A percentile compares a stretch with the other conserved stretches of the same genome.
These are phyloP conservation scores for Lepus oiostolus DNA, from an alignment of 2,797 vertebrate genomes.

Conservation along the genomic window DNA sequence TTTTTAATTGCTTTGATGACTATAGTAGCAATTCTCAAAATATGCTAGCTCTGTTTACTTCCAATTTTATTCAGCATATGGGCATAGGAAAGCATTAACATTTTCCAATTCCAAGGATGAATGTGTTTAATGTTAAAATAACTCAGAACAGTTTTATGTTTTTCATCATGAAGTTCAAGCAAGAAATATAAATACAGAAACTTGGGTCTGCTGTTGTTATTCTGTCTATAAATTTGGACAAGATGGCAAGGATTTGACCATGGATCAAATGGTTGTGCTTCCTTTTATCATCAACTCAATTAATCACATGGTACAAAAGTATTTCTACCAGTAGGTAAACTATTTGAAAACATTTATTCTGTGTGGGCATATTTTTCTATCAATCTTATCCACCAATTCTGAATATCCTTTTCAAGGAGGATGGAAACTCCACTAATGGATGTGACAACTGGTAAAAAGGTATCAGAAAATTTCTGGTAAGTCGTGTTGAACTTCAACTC, in stretches of 20 bases:
- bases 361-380: slow-evolving; percentile 50
- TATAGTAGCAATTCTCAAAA: slow-evolving; percentile 82
- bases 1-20: slow-evolving; percentile 83
- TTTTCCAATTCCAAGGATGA: slow-evolving; percentile 82
- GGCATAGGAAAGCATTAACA: slow-evolving; percentile 83
- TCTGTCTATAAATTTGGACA: slow-evolving; percentile 81
- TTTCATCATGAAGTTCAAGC: slow-evolving; percentile 76
- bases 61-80: slow-evolving; percentile 85
- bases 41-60: slow-evolving; percentile 82
- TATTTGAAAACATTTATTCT: slow-evolving; percentile 54
- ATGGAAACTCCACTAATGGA: not conserved
- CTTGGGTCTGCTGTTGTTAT: slow-evolving; percentile 80
- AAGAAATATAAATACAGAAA: slow-evolving; percentile 81
- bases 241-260: slow-evolving; percentile 69
- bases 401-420: slow-evolving; percentile 14
- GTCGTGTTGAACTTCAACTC: slow-evolving; percentile 1
- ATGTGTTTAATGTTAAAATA: slow-evolving; percentile 85
- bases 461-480: slow-evolving; percentile 41
- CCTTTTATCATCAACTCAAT: slow-evolving; percentile 39
- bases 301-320: slow-evolving; percentile 35
- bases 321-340: slow-evolving; percentile 36
- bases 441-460: not conserved
- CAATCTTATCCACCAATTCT: slow-evolving; percentile 1
- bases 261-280: slow-evolving; percentile 6
- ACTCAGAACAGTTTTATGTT: slow-evolving; percentile 83